Evolutionary conservation across 2,888 invertebrate genomes (phyloP).

Genomic region (Lacanobia oleracea): DNA sequence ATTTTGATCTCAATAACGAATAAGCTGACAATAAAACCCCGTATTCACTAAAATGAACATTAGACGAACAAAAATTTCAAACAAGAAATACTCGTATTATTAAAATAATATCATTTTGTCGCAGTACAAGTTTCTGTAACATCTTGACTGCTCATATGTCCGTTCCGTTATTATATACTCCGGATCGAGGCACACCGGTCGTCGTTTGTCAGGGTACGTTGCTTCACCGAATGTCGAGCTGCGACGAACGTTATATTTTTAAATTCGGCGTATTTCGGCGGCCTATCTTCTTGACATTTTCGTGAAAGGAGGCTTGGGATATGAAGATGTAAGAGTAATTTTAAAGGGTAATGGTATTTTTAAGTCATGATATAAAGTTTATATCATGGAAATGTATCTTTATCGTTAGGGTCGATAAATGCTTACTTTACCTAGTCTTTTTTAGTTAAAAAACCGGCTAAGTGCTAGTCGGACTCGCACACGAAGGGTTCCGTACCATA

Average conservation of each 20-base stretch:
- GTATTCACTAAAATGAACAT: not conserved
- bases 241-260: slow-evolving; percentile 34
- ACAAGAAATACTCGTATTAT: not conserved
- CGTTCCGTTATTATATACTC: slow-evolving; percentile 48
- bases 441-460: no score
- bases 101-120: slow-evolving; percentile 26
- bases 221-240: slow-evolving; percentile 32
- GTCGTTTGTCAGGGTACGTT: slow-evolving; percentile 58
- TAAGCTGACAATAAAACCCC: not conserved
- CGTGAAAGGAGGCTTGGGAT: slow-evolving; percentile 6
- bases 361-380: not conserved
- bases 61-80: not conserved
- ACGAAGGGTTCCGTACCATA: no score
- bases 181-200: slow-evolving; percentile 31
- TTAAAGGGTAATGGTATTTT: slow-evolving; percentile 8
- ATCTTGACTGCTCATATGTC: slow-evolving; percentile 43
- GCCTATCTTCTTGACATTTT: slow-evolving; percentile 32
- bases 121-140: slow-evolving; percentile 28
- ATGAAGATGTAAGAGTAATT: slow-evolving; percentile 11
- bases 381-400: not conserved
- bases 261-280: slow-evolving; percentile 16
- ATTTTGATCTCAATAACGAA: not conserved
- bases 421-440: not conserved
- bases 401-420: not conserved
- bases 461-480: no score